Evolutionary conservation across 1,140 invertebrate species (phyloP).

Genomic region (Camponotus vicinus): DNA sequence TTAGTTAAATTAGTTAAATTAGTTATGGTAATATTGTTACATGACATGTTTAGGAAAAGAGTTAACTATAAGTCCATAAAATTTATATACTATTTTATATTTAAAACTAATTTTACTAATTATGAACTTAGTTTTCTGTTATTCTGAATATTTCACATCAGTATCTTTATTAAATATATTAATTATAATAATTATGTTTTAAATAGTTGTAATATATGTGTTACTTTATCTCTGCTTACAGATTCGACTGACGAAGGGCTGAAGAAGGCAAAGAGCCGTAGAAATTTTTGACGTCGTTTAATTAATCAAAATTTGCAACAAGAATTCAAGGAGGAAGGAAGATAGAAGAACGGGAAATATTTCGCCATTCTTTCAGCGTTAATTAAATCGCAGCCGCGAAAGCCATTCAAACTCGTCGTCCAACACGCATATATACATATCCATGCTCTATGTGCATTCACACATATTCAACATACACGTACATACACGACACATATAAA

Average conservation of each 20-base stretch:
- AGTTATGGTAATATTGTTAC: neutral
- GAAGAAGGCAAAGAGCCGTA: slow-evolving; percentile 76
- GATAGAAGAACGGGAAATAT: slow-evolving; percentile 38
- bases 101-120: neutral
- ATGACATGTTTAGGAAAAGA: neutral
- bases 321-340: slow-evolving; percentile 64
- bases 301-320: slow-evolving; percentile 78
- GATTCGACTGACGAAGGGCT: slow-evolving; percentile 73
- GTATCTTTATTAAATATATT: neutral
- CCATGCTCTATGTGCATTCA: neutral
- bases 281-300: slow-evolving; percentile 77
- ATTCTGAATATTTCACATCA: neutral
- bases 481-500: slow-evolving; percentile 28
- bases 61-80: neutral
- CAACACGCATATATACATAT: neutral
- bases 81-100: neutral
- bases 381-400: slow-evolving; percentile 50
- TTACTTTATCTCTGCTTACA: slow-evolving; percentile 61
- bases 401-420: slow-evolving; percentile 57
- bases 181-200: neutral
- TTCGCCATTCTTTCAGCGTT: slow-evolving; percentile 54
- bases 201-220: neutral
- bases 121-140: neutral
- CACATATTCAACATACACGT: slow-evolving; percentile 4
- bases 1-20: neutral